Evolutionary conservation across 53 echinoderm and acorn worm species (phyloP).

Genomic region (Paracentrotus lividus): DNA sequence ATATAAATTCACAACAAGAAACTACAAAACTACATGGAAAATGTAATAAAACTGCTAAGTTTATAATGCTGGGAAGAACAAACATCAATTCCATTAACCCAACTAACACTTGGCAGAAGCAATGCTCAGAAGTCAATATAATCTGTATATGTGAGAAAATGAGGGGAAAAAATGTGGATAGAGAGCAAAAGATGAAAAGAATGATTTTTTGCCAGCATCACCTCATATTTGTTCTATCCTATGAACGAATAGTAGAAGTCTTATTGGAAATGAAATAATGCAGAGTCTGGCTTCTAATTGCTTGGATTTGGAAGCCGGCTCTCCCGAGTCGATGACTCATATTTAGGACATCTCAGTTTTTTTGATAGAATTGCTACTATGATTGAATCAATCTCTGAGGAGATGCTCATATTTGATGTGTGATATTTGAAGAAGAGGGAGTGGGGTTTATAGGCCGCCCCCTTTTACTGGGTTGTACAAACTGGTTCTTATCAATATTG

Average conservation of each 20-base stretch:
- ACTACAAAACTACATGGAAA: neutral
- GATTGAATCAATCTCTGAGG: slow-evolving; percentile 52
- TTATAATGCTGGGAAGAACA: neutral
- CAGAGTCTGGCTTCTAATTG: slow-evolving; percentile 45
- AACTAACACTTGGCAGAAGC: neutral
- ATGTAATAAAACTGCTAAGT: neutral
- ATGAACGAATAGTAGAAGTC: neutral
- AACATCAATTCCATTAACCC: slow-evolving; percentile 37
- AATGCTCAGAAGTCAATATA: slow-evolving; percentile 18
- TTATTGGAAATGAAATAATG: slow-evolving; percentile 57
- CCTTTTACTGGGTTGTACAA: slow-evolving; percentile 19
- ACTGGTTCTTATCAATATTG: slow-evolving; percentile 11
- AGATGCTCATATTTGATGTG: slow-evolving; percentile 46
- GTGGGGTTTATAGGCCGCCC: slow-evolving; percentile 13
- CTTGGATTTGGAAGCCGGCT: slow-evolving; percentile 52
- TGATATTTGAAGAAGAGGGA: slow-evolving; percentile 43
- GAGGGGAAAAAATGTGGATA: neutral
- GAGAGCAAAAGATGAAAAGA: neutral
- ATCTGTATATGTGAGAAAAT: neutral
- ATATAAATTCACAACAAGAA: neutral
- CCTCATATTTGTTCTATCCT: slow-evolving; percentile 33
- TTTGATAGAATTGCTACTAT: slow-evolving; percentile 42
- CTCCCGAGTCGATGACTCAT: slow-evolving; percentile 46
- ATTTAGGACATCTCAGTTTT: slow-evolving; percentile 54
- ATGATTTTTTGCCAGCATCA: slow-evolving; percentile 35